Evolutionary conservation across 1,140 invertebrate genomes (phyloP), one percentile per base, ranked within the genome.

Genomic region (Trachelipus rathkii): DNA sequence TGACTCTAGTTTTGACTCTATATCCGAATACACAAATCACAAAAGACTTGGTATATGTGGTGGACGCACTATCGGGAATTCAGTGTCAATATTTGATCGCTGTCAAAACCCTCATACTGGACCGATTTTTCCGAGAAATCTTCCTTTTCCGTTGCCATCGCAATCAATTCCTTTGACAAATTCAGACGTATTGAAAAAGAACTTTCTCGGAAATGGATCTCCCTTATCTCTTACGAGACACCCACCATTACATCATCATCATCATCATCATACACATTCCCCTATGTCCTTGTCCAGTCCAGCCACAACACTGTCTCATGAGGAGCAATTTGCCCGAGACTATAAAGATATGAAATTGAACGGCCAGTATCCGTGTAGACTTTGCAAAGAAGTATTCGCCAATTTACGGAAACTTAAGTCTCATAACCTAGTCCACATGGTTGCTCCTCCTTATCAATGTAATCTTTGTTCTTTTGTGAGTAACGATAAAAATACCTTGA

Each of bases 401-500:
- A 96, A 95, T 83, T 85, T 96, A n/a, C 88, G 94, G 10, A 93
- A 94, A 0, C 86, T 96, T 0, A 95, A 95, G 84, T 94, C 93
- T 0, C 95, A 97, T 84, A 95, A 94, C 82, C 81, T 86, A 19
- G 84, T 83, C 88, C 92, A 80, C 90, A 91, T 70, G 79, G 83
- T 74, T 72, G 82, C 82, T 50, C 82, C 84, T 10, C 87, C 87
- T 45, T 97, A 95, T 83, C 90, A 92, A 8, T 98, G 96, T 85
- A 94, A 95, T 82, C 92, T 97, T 89, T 98, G 96, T 81, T 89
- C 93, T 0, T 95, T 94, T 84, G 90, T 90, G 0, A 94, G 93
- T 77, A 89, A 92, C 45, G 96, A 97, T 82, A 96, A 97, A 84
- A 92, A 92, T 10, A 94, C 94, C 0, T 84, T 98, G 3, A 90